Base-by-base conservation (phyloP, 2,113 vertebrate species). In the Eleginops maclovinus region DNA sequence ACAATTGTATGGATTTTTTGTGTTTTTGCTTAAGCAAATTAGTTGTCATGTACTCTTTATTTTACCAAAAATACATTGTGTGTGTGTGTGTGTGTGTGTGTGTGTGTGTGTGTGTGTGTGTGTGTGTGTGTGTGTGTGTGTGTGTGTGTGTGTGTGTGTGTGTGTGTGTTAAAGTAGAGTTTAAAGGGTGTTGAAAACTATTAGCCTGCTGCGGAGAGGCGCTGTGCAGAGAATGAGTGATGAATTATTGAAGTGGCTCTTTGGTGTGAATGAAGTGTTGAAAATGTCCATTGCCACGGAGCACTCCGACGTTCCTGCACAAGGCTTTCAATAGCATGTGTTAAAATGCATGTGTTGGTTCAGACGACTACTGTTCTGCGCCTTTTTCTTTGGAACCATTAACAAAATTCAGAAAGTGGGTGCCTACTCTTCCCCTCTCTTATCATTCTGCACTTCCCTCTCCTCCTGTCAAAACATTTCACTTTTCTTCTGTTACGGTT, bases 181-280 rank as follows among this genome's bases (percentile, higher is more conserved):
- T 92, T 93, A 89, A 91, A 90, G 78, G 88, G 89, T 94, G 93
- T 86, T 94, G 93, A 94, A 94, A 94, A 93, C 89, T 93, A 90
- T 94, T 93, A 93, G 89, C 88, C 87, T 53, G 84, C 89, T 87
- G 88, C 53, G 16, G 86, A 88, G 89, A 89, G 86, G 85, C 70
- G 64, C 90, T 84, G 87, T 71, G 87, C 75, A 55, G 60, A 85
- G 88, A 91, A 77, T 90, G 92, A 91, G 87, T 93, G 93, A 92
- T 94, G 91, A 94, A 93, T 94, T 93, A 94, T 93, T 94, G 91
- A 93, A 93, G 91, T 92, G 91, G 83, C 90, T 91, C 91, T 94
- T 92, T 93, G 88, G 92, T 92, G 88, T 91, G 93, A 94, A 93
- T 91, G 91, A 92, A 91, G 93, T 93, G 93, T 90, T 93, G 93